A percentile compares a stretch with the other conserved stretches of the same genome.
Conservation (phyloP, 2,888 invertebrate species). For the Pogonocherus hispidulus region DNA sequence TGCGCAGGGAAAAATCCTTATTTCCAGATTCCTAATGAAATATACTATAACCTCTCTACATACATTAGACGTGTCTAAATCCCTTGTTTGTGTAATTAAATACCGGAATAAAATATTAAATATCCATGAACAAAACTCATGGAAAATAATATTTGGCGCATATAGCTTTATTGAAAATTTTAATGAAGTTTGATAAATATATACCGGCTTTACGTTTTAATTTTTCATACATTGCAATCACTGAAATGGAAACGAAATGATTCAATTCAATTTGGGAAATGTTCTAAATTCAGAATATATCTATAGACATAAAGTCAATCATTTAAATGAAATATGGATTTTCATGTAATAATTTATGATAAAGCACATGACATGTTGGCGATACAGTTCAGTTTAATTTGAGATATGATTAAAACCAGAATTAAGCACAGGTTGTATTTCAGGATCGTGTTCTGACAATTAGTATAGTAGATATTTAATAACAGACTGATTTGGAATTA, state of each 20-base stretch:
- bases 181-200: background rate
- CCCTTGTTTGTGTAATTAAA: too few species aligned
- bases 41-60: too few species aligned
- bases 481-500: background rate
- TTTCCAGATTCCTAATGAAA: too few species aligned
- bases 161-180: too few species aligned
- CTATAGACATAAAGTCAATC: background rate
- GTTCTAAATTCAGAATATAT: background rate
- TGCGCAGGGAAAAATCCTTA: too few species aligned
- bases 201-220: background rate
- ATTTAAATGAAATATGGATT: constrained; percentile 4
- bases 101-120: too few species aligned
- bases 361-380: constrained; percentile 11
- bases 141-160: too few species aligned
- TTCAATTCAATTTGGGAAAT: background rate
- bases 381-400: constrained; percentile 11
- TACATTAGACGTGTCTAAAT: too few species aligned
- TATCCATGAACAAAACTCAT: too few species aligned
- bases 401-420: constrained; percentile 15
- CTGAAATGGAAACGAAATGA: background rate
- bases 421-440: constrained; percentile 17
- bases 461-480: constrained; percentile 14
- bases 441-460: background rate
- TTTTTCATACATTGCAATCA: background rate
- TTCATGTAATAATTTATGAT: constrained; percentile 5